Percentiles rank a stretch among this genome's conserved stretches.
These are phyloP conservation scores for Torymus texanus DNA, from an alignment of 2,888 invertebrate genomes.

Conservation along the genomic window DNA sequence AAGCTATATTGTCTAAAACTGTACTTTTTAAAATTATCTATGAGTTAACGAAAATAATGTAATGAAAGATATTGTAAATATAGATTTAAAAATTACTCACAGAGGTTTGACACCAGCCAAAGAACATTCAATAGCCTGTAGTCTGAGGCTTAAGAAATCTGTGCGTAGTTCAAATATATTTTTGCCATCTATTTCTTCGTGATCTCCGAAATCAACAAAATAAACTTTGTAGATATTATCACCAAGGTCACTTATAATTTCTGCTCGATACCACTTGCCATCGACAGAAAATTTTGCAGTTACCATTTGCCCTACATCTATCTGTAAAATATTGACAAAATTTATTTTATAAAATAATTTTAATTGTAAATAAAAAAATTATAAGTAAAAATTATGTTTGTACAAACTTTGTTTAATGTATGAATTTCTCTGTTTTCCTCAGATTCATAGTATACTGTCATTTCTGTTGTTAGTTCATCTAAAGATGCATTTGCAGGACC, in stretches of 20 bases:
- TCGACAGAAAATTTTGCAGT: slow-evolving; percentile 90
- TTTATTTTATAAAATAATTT: slow-evolving; percentile 8
- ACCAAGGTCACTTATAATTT: slow-evolving; percentile 81
- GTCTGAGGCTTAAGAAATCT: slow-evolving; percentile 83
- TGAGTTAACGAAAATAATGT: background rate
- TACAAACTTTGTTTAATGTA: slow-evolving; percentile 70
- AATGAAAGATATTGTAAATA: slow-evolving; percentile 6
- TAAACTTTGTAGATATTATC: slow-evolving; percentile 83
- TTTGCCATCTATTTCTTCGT: slow-evolving; percentile 81
- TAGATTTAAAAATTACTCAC: slow-evolving; percentile 65
- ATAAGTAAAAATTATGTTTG: slow-evolving; percentile 35
- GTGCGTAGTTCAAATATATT: slow-evolving; percentile 85
- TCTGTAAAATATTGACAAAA: slow-evolving; percentile 66
- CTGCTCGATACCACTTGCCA: slow-evolving; percentile 87
- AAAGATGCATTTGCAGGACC: slow-evolving; percentile 85
- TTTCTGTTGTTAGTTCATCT: slow-evolving; percentile 86
- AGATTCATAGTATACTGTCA: slow-evolving; percentile 88
- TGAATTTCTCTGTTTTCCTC: slow-evolving; percentile 81
- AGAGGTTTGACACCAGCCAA: slow-evolving; percentile 83
- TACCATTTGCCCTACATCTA: slow-evolving; percentile 86
- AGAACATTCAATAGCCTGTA: slow-evolving; percentile 92
- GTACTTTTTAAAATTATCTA: slow-evolving; percentile 6
- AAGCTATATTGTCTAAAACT: slow-evolving; percentile 22
- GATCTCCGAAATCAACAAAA: slow-evolving; percentile 93
- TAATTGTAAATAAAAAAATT: slow-evolving; percentile 18